phyloP scores from a whole-genome alignment of 2,113 vertebrate genomes.

The Dinomys branickii region DNA sequence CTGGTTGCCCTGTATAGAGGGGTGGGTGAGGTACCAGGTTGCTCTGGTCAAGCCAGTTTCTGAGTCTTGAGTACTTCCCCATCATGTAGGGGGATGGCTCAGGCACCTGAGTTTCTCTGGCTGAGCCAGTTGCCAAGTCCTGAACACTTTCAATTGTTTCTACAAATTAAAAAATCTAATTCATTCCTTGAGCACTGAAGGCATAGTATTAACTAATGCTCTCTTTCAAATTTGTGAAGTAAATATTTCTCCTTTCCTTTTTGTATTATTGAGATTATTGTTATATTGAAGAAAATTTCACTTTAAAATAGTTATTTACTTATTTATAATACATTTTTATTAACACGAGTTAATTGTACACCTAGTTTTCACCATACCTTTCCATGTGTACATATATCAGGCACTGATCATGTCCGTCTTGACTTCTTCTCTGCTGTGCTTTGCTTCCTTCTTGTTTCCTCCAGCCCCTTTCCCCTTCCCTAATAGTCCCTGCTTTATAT shows the following conservation, averaged over 20 bases:
- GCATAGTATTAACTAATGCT: background rate
- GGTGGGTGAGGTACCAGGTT: too few species aligned
- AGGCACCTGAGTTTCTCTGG: too few species aligned
- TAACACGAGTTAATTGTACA: background rate
- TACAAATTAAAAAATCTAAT: background rate
- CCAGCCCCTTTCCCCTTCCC: background rate
- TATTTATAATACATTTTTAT: background rate
- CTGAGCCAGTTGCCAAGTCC: too few species aligned
- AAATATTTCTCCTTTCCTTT: conserved; percentile 5
- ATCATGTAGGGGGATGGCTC: too few species aligned
- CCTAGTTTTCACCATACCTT: background rate
- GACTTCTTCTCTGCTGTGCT: background rate
- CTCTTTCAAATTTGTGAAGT: conserved; percentile 6
- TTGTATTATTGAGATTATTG: background rate
- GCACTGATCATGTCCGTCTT: background rate
- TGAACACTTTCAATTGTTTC: background rate
- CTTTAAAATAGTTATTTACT: background rate
- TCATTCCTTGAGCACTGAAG: background rate
- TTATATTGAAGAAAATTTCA: background rate
- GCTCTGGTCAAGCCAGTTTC: too few species aligned
- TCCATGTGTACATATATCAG: background rate
- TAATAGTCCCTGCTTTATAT: background rate
- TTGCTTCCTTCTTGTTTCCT: background rate
- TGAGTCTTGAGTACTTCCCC: background rate
- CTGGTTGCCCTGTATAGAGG: too few species aligned